Conservation (phyloP, 1,140 invertebrate species). For the Leptopilina clavipes region DNA sequence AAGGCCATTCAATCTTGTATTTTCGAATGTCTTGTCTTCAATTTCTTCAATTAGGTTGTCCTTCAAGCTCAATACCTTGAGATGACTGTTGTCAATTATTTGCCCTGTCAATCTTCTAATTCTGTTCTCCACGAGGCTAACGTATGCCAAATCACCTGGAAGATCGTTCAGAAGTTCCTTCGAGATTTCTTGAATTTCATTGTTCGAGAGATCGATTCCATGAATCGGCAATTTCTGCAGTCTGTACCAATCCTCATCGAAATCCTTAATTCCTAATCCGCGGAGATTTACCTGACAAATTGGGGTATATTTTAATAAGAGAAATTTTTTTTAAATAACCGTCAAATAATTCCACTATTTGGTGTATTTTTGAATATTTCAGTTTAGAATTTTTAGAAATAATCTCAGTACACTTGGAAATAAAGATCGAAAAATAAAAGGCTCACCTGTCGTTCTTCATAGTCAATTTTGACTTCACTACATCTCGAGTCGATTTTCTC, state of each 20-base stretch:
- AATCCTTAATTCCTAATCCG: slow-evolving; percentile 48
- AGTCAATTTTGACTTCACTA: slow-evolving; percentile 41
- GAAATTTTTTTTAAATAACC: too few relatives aligned
- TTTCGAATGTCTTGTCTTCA: slow-evolving; percentile 52
- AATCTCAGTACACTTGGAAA: too few relatives aligned
- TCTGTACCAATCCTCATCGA: slow-evolving; percentile 60
- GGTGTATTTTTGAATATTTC: too few relatives aligned
- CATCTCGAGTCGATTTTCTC: slow-evolving; percentile 46
- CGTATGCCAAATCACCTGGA: slow-evolving; percentile 46
- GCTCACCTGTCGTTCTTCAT: slow-evolving; percentile 18
- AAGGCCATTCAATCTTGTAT: slow-evolving; percentile 48
- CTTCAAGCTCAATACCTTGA: slow-evolving; percentile 48
- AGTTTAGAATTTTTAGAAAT: too few relatives aligned
- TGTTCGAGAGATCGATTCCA: slow-evolving; percentile 52
- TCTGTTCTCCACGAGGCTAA: slow-evolving; percentile 49
- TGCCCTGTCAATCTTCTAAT: slow-evolving; percentile 43
- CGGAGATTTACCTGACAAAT: slow-evolving; percentile 43
- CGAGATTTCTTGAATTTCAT: slow-evolving; percentile 58
- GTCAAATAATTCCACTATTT: too few relatives aligned
- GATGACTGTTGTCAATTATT: slow-evolving; percentile 55
- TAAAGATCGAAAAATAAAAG: not conserved
- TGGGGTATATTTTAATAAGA: not conserved
- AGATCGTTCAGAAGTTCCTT: slow-evolving; percentile 58
- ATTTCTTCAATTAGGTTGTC: slow-evolving; percentile 55
- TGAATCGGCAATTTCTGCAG: slow-evolving; percentile 42